Evolutionary conservation across 2,888 invertebrate genomes (phyloP).

Genomic region (Lydus trimaculatus): DNA sequence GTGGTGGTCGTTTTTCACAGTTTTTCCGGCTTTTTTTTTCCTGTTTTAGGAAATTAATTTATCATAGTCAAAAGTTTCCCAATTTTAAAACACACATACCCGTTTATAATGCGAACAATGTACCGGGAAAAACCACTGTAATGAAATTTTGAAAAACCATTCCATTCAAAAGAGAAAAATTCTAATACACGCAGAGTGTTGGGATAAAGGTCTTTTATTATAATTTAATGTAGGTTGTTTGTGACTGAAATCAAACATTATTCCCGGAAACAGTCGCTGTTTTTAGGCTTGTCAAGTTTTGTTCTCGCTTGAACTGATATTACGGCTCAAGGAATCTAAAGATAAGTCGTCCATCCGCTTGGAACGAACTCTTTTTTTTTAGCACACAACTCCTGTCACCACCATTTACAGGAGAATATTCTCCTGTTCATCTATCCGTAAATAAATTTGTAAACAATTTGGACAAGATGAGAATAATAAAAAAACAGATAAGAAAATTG

Average conservation of each 20-base stretch:
- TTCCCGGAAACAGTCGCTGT: background rate
- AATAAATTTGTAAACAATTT: slow-evolving; percentile 44
- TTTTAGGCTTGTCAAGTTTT: background rate
- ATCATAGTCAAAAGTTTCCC: background rate
- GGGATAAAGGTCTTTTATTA: too few relatives aligned
- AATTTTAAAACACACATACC: background rate
- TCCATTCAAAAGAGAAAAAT: too few relatives aligned
- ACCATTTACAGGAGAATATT: background rate
- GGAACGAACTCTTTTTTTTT: background rate
- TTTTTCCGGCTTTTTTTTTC: background rate
- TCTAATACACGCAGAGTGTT: too few relatives aligned
- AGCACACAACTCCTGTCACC: slow-evolving; percentile 34
- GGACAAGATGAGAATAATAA: slow-evolving; percentile 43
- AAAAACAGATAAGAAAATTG: slow-evolving; percentile 27
- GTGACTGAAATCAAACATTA: background rate
- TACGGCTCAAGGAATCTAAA: slow-evolving; percentile 1
- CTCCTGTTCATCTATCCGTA: slow-evolving; percentile 32
- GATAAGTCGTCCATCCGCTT: background rate
- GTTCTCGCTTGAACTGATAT: background rate
- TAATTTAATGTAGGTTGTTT: too few relatives aligned
- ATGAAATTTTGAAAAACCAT: too few relatives aligned
- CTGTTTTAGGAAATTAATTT: background rate
- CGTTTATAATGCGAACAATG: background rate
- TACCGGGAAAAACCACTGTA: too few relatives aligned
- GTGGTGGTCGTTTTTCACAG: background rate